Evolutionary conservation across 2,113 vertebrate genomes (phyloP).

Genomic region (Brienomyrus brachyistius): DNA sequence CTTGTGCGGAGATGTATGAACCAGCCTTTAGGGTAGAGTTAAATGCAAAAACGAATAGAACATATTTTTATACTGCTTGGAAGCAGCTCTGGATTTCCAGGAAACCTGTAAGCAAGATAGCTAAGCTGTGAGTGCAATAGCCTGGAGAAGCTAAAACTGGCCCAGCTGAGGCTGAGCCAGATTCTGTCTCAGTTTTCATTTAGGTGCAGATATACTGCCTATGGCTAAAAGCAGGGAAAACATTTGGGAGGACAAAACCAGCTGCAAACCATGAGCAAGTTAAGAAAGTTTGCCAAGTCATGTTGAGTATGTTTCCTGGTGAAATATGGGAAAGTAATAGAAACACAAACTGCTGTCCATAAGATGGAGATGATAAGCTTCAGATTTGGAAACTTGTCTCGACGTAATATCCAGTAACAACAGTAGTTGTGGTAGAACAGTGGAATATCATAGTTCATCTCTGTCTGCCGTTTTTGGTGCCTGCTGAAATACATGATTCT

Average conservation of each 20-base stretch:
- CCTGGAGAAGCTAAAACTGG: constrained; percentile 8
- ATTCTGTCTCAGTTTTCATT: constrained; percentile 8
- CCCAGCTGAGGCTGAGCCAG: constrained; percentile 15
- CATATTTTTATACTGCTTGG: not conserved
- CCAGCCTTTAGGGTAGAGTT: not conserved
- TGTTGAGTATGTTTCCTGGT: not conserved
- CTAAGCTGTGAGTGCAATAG: not conserved
- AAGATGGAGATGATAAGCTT: not conserved
- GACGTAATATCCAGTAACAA: not conserved
- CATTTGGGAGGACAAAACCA: constrained; percentile 18
- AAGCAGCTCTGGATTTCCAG: not conserved
- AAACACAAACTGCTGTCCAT: not conserved
- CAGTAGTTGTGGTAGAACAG: not conserved
- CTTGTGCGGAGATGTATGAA: too few species aligned
- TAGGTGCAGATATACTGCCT: constrained; percentile 20
- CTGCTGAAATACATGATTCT: not conserved
- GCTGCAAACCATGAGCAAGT: constrained; percentile 19
- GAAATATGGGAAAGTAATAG: constrained; percentile 22
- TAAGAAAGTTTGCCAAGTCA: constrained; percentile 2
- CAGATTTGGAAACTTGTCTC: not conserved
- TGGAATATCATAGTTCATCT: not conserved
- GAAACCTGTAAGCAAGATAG: not conserved
- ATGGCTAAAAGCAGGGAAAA: constrained; percentile 22
- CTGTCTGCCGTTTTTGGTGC: not conserved
- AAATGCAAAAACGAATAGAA: not conserved